Evolutionary conservation across 2,888 invertebrate genomes (phyloP).

Genomic region (Aelia acuminata): DNA sequence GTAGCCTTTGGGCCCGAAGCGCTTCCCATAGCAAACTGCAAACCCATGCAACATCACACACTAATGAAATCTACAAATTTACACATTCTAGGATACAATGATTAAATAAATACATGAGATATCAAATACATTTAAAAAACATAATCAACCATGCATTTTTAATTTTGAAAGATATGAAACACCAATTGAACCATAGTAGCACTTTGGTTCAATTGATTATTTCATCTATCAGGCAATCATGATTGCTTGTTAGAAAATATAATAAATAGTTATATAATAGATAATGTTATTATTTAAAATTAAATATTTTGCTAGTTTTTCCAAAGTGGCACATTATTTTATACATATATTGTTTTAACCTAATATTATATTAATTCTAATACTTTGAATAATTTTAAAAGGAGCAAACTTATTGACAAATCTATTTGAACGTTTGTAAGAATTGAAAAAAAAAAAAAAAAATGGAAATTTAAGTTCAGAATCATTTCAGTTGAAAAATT

Average conservation of each 20-base stretch:
- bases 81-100: slow-evolving; percentile 41
- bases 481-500: not conserved
- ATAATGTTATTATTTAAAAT: not conserved
- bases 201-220: slow-evolving; percentile 9
- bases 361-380: not conserved
- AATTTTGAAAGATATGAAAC: slow-evolving; percentile 20
- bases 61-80: slow-evolving; percentile 50
- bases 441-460: not conserved
- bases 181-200: not conserved
- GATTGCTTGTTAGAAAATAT: slow-evolving; percentile 18
- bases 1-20: slow-evolving; percentile 97
- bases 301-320: not conserved
- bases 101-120: slow-evolving; percentile 44
- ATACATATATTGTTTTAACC: not conserved
- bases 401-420: not conserved
- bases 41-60: slow-evolving; percentile 65
- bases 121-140: slow-evolving; percentile 44
- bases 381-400: not conserved
- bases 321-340: not conserved
- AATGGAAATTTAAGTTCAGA: not conserved
- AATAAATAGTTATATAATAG: not conserved
- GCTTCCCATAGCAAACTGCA: slow-evolving; percentile 95
- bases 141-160: slow-evolving; percentile 46
- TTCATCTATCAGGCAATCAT: not conserved
- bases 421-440: not conserved